Evolutionary conservation across 2,113 vertebrate species (phyloP).

Genomic region (Nibea coibor): DNA sequence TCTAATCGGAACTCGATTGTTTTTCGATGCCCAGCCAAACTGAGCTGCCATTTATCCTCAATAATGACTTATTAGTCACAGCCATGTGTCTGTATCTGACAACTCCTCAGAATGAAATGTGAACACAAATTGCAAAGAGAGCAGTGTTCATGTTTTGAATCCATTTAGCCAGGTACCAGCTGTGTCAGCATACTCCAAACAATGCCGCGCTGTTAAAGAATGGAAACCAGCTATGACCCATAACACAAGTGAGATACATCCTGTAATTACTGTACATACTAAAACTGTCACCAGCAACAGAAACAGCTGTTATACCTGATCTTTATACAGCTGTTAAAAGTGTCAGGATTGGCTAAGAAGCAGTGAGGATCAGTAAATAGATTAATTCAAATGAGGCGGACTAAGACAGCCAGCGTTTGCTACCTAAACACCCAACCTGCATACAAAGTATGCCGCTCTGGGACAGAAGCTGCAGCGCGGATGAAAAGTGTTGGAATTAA

Average conservation of each 20-base stretch:
- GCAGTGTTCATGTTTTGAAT: not conserved
- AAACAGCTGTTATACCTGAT: slow-evolving; percentile 26
- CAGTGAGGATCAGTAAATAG: not conserved
- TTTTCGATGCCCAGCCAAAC: not conserved
- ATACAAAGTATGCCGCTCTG: slow-evolving; percentile 33
- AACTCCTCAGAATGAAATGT: not conserved
- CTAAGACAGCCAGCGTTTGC: slow-evolving; percentile 11
- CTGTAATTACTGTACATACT: slow-evolving; percentile 27
- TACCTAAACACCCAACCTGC: slow-evolving; percentile 41
- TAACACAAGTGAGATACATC: not conserved
- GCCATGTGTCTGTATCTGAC: no score
- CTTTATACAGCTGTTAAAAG: slow-evolving; percentile 23
- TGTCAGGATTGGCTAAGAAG: not conserved
- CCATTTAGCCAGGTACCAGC: not conserved
- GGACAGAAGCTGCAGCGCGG: slow-evolving; percentile 36
- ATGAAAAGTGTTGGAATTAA: slow-evolving; percentile 51
- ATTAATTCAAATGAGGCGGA: slow-evolving; percentile 12
- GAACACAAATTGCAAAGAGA: not conserved
- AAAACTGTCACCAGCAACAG: slow-evolving; percentile 7
- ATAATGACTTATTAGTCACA: not conserved
- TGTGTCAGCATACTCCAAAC: slow-evolving; percentile 18
- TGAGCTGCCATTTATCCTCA: not conserved
- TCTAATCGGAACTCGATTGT: rapidly evolving
- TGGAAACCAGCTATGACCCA: not conserved
- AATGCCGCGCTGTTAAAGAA: not conserved